A percentile compares a stretch with the other conserved stretches of the same genome.
Conservation (phyloP, 2,888 invertebrate species). For the Hydriomena furcata region DNA sequence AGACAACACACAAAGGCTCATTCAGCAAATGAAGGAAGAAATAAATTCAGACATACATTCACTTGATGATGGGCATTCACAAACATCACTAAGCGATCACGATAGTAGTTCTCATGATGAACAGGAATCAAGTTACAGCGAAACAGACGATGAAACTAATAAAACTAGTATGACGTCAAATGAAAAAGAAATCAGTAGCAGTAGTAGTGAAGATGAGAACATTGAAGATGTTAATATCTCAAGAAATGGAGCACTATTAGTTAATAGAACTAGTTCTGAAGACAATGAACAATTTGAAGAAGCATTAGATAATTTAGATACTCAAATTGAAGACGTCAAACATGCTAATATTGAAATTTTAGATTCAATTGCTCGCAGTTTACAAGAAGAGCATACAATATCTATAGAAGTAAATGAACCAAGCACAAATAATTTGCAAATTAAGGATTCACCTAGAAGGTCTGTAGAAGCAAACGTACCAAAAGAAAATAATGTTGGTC, state of each 20-base stretch:
- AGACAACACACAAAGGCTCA: slow-evolving; percentile 84
- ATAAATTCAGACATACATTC: slow-evolving; percentile 84
- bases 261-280: slow-evolving; percentile 69
- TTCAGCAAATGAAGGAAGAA: slow-evolving; percentile 87
- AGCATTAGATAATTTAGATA: slow-evolving; percentile 74
- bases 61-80: slow-evolving; percentile 62
- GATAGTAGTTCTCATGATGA: slow-evolving; percentile 63
- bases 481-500: slow-evolving; percentile 26
- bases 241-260: slow-evolving; percentile 28
- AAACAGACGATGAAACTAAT: slow-evolving; percentile 66
- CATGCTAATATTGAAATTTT: slow-evolving; percentile 71
- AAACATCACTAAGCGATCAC: slow-evolving; percentile 73
- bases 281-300: slow-evolving; percentile 78
- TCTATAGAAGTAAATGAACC: slow-evolving; percentile 48
- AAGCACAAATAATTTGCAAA: slow-evolving; percentile 25
- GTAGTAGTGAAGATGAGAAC: slow-evolving; percentile 42
- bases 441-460: neutral
- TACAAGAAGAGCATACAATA: slow-evolving; percentile 68
- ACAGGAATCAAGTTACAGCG: slow-evolving; percentile 78
- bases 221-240: slow-evolving; percentile 35
- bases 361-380: slow-evolving; percentile 72
- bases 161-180: slow-evolving; percentile 60
- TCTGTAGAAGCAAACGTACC: slow-evolving; percentile 37
- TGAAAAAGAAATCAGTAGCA: slow-evolving; percentile 58
- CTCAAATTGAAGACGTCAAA: slow-evolving; percentile 65